These are phyloP conservation scores for Seira musarum DNA, from an alignment of 2,888 invertebrate species.

Conservation along the genomic window DNA sequence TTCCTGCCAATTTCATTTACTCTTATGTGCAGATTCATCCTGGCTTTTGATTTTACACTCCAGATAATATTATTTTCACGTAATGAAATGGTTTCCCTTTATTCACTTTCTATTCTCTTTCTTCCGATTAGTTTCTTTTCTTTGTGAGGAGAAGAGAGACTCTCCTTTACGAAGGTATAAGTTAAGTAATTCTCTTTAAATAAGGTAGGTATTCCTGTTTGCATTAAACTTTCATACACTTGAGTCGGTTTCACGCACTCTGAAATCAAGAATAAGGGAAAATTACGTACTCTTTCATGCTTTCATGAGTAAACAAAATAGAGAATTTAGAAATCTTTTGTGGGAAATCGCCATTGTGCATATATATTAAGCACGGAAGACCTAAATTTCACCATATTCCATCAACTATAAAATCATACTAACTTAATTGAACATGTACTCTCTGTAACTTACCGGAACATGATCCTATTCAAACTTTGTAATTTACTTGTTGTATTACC, in stretches of 20 bases:
- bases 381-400: no score
- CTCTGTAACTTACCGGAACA: no score
- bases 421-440: no score
- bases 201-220: not conserved
- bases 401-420: no score
- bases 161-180: not conserved
- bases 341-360: no score
- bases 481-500: no score
- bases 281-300: not conserved
- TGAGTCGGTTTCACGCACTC: conserved; percentile 26
- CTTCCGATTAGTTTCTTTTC: not conserved
- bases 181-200: no score
- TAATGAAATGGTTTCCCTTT: not conserved
- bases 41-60: not conserved
- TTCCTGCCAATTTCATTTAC: no score
- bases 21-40: not conserved
- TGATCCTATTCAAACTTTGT: no score
- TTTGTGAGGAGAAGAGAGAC: not conserved
- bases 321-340: not conserved
- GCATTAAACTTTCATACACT: conserved; percentile 38
- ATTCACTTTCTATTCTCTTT: not conserved
- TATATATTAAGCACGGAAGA: no score
- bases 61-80: not conserved
- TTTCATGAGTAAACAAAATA: conserved; percentile 1
- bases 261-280: conserved; percentile 42